Percentiles rank a stretch among this genome's conserved stretches.
Evolutionary conservation across 2,888 invertebrate species (phyloP).

Genomic region (Drosophila leonis): DNA sequence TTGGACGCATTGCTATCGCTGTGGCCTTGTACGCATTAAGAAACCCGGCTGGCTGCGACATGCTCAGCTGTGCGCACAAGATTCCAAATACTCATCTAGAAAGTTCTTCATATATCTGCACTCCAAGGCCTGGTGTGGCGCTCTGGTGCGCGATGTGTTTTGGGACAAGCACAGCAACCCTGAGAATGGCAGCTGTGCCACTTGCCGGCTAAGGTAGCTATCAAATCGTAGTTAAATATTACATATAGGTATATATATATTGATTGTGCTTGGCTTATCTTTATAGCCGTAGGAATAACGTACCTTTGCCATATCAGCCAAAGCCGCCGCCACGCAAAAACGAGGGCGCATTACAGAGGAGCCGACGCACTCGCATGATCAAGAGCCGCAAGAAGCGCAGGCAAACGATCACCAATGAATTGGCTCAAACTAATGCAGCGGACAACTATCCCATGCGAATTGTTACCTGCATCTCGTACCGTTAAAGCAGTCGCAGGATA

Average conservation of each 20-base stretch:
- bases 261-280: neutral
- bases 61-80: slow-evolving; percentile 43
- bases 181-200: slow-evolving; percentile 10
- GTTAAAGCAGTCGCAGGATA: too few relatives aligned
- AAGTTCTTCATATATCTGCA: slow-evolving; percentile 53
- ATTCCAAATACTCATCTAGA: slow-evolving; percentile 1
- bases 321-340: slow-evolving; percentile 35
- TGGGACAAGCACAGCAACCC: slow-evolving; percentile 45
- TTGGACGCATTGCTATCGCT: slow-evolving; percentile 42
- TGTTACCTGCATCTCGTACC: neutral
- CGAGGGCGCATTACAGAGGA: neutral
- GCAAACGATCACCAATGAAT: neutral
- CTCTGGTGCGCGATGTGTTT: slow-evolving; percentile 21
- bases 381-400: slow-evolving; percentile 24
- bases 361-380: slow-evolving; percentile 8
- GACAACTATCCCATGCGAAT: neutral
- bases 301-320: slow-evolving; percentile 48
- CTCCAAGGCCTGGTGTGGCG: slow-evolving; percentile 44
- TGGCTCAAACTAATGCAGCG: accelerated
- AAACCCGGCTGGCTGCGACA: slow-evolving; percentile 38
- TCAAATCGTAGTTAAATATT: neutral
- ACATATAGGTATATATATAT: neutral
- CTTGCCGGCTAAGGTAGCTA: slow-evolving; percentile 22
- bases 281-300: slow-evolving; percentile 25
- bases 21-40: slow-evolving; percentile 3